These are phyloP conservation scores for Tenthredo distinguenda DNA, from an alignment of 2,888 invertebrate species.

Conservation along the genomic window DNA sequence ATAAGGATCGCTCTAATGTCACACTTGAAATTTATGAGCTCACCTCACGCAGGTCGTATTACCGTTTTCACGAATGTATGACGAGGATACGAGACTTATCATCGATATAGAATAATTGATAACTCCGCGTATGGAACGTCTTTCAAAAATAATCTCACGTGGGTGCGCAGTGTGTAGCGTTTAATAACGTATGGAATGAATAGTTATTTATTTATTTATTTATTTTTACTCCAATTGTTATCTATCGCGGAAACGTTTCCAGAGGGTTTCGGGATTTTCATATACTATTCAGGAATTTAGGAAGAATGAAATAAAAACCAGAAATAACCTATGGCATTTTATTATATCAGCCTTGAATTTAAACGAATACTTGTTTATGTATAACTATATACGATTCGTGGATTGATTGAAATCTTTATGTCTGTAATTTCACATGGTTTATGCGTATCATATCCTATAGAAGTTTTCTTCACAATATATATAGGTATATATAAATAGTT, in stretches of 20 bases:
- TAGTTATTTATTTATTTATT: too few species aligned
- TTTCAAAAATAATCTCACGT: not conserved
- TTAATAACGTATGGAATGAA: too few species aligned
- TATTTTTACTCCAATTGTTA: too few species aligned
- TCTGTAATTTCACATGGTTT: not conserved
- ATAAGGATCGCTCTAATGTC: constrained; percentile 17
- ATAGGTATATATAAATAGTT: not conserved
- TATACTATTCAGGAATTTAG: too few species aligned
- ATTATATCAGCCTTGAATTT: not conserved
- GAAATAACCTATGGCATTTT: not conserved
- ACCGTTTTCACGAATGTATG: not conserved
- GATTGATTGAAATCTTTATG: not conserved
- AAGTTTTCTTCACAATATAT: not conserved
- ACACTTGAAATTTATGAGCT: constrained; percentile 29
- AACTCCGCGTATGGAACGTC: too few species aligned
- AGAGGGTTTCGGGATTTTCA: too few species aligned
- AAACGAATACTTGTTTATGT: not conserved
- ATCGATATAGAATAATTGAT: too few species aligned
- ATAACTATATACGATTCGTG: not conserved
- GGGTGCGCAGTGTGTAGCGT: too few species aligned
- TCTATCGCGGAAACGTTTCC: too few species aligned
- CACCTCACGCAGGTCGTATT: not conserved
- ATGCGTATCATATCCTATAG: not conserved
- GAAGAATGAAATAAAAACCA: too few species aligned
- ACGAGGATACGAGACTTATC: too few species aligned